Base-by-base conservation (phyloP, 2,888 invertebrate genomes). In the Scaeva pyrastri region DNA sequence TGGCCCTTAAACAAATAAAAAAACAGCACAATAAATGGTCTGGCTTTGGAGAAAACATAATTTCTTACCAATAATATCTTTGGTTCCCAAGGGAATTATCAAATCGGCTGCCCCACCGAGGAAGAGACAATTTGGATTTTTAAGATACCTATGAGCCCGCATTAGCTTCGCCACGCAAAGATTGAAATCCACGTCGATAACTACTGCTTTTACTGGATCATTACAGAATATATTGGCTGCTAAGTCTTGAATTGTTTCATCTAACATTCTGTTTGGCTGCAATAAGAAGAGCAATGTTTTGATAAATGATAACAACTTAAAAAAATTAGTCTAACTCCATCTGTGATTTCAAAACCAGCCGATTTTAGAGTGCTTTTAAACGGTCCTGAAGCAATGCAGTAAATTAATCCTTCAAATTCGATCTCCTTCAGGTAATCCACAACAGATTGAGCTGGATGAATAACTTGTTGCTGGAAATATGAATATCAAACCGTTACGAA, bases 161-260 rank as follows among this genome's bases (percentile, higher is more conserved):
- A 93, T 92, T 23, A 94, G 74, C 88, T 93, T 93, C 7, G 91
- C 88, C 72, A 93, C 93, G 21, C 91, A 93, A 66, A 93, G 88
- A 88, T 93, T 93, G 0, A 93, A 88, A 79, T 94, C 93, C 39
- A 93, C 91, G 88, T 94, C 94, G 2, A 93, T 89, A 6, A 94
- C 88, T 1, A 94, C 93, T 0, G 94, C 94, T 74, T 93, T 92
- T 0, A 94, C 91, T 1, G 91, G 88, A 16, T 90, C 89, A 0
- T 88, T 88, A 21, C 81, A 89, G 31, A 90, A 91, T 10, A 92
- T 89, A 68, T 91, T 90, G 4, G 86, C 88, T 2, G 88, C 90
- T 39, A 92, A 80, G 71, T 91, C 91, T 1, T 80, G 60, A 16
- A 91, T 73, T 2, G 87, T 89, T 2, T 88, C 89, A 8, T 88